Percentiles rank a stretch among this genome's conserved stretches.
Conservation (phyloP, 2,888 invertebrate species). For the Anthrax anthrax region DNA sequence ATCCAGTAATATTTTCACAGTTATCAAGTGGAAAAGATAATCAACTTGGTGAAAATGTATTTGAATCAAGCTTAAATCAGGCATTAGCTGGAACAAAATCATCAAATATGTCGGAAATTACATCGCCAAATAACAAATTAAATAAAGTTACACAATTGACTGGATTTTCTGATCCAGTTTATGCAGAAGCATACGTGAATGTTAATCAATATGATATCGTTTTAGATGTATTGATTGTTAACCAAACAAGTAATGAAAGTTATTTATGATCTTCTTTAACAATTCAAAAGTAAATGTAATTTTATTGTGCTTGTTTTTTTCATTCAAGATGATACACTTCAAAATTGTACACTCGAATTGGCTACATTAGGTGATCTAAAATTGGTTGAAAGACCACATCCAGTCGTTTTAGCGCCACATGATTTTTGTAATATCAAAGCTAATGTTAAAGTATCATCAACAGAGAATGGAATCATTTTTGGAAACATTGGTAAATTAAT, state of each 20-base stretch:
- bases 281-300: no score
- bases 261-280: no score
- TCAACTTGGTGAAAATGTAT: constrained; percentile 53
- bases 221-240: constrained; percentile 92
- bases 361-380: constrained; percentile 96
- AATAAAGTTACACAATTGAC: constrained; percentile 89
- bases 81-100: constrained; percentile 57
- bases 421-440: constrained; percentile 98
- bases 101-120: constrained; percentile 34
- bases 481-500: constrained; percentile 75
- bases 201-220: constrained; percentile 99
- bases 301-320: neutral
- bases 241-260: constrained; percentile 88
- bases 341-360: constrained; percentile 94
- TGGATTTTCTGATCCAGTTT: constrained; percentile 98
- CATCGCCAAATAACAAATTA: constrained; percentile 43
- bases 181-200: constrained; percentile 98
- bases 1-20: constrained; percentile 71
- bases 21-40: constrained; percentile 49
- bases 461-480: constrained; percentile 99
- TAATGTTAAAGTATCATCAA: constrained; percentile 97
- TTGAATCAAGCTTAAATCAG: constrained; percentile 84
- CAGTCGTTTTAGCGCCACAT: constrained; percentile 87
- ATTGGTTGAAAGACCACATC: constrained; percentile 92
- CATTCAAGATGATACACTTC: constrained; percentile 70